Evolutionary conservation across 2,888 invertebrate genomes (phyloP), one percentile per base, ranked within the genome.

Genomic region (Drosophila macrothrix): DNA sequence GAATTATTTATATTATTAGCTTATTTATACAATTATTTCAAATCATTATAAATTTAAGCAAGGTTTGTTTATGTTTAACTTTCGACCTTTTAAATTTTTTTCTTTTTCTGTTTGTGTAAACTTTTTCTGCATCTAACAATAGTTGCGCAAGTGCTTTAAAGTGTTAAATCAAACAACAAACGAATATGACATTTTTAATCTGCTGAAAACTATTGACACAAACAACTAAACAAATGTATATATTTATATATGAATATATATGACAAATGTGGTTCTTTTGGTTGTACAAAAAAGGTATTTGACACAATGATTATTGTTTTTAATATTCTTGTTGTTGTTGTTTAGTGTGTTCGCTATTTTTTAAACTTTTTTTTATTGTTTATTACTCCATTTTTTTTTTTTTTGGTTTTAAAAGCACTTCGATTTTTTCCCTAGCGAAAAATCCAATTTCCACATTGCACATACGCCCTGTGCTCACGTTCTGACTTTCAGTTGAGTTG

Each of bases 401-500:
- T 56, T 33, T n/a, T 64, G 56, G 50, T 53, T n/a, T 66, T 60
- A 31, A 54, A 74, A 61, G 65, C 61, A 22, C 37, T 54, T 43
- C 43, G 56, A 68, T 43, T 63, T 65, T n/a, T 72, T 53, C 58
- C 71, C 82, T 29, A 52, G 67, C n/a, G 69, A 52, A 54, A 66
- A 63, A 76, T 49, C 28, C 67, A 73, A 78, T 70, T 82, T 82
- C 22, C 28, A 82, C 67, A 62, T 75, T 68, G 67, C 82, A 43
- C 74, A 68, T 70, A 54, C 63, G 56, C 49, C 69, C 41, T 49
- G 64, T 66, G 55, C 22, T 41, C 46, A 52, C 50, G 58, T 33
- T 25, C 43, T 37, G 1, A n/a, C 28, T 60, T 58, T 50, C 37
- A 52, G 65, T 28, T 58, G 43, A 54, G 46, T 28, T 58, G 43